Percentiles rank a stretch among this genome's conserved stretches.
Conservation (phyloP, 2,888 invertebrate genomes). For the Watsonalla cultraria region DNA sequence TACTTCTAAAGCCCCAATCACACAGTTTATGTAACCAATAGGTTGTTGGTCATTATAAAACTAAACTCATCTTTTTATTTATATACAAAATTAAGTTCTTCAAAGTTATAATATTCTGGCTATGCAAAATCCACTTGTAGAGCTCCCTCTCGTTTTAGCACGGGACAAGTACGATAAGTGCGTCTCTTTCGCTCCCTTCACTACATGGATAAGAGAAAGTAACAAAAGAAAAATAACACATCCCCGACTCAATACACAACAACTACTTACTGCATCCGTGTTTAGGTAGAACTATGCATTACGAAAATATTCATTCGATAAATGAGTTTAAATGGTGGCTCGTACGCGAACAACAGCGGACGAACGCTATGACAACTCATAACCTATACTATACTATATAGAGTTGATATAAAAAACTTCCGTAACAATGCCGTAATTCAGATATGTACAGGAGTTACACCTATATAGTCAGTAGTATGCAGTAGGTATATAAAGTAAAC, state of each 20-base stretch:
- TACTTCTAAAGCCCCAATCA: no score
- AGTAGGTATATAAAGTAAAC: slow-evolving; percentile 45
- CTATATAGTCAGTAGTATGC: slow-evolving; percentile 27
- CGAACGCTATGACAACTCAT: slow-evolving; percentile 32
- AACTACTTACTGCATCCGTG: slow-evolving; percentile 34
- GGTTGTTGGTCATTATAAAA: no score
- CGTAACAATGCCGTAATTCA: slow-evolving; percentile 32
- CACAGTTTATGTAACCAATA: no score
- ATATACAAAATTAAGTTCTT: slow-evolving; percentile 24
- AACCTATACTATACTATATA: slow-evolving; percentile 45
- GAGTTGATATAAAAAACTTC: slow-evolving; percentile 32
- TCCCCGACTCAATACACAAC: slow-evolving; percentile 55
- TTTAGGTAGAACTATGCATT: slow-evolving; percentile 21
- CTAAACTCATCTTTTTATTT: no score
- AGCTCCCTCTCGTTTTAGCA: slow-evolving; percentile 53
- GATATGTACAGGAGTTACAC: slow-evolving; percentile 37
- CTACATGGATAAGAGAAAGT: slow-evolving; percentile 75
- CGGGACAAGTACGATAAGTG: slow-evolving; percentile 25
- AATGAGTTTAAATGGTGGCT: slow-evolving; percentile 15
- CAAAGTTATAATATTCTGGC: slow-evolving; percentile 20
- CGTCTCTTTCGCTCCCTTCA: slow-evolving; percentile 69
- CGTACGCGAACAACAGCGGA: slow-evolving; percentile 46
- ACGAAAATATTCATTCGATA: slow-evolving; percentile 14
- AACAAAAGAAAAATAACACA: slow-evolving; percentile 74
- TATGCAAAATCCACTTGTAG: slow-evolving; percentile 47